Evolutionary conservation across 2,888 invertebrate genomes (phyloP).

Genomic region (Tetragonula carbonaria): DNA sequence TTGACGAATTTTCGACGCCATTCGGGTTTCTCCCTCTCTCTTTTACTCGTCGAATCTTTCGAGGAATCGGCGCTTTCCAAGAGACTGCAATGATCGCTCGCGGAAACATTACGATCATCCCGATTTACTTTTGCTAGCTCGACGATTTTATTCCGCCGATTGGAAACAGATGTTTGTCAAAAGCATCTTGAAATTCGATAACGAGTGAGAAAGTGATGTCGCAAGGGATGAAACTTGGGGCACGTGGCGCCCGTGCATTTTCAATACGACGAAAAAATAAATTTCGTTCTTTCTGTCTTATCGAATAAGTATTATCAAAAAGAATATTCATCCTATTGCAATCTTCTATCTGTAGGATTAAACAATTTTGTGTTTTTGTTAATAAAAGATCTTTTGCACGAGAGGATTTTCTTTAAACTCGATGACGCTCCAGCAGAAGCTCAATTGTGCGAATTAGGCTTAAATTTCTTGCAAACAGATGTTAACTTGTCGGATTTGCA

Average conservation of each 20-base stretch:
- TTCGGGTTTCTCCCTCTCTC: neutral
- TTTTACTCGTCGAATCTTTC: neutral
- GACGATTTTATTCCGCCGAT: neutral
- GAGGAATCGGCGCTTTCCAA: neutral
- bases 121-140: conserved; percentile 25
- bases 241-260: conserved; percentile 75
- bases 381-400: too few relatives aligned
- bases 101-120: conserved; percentile 7
- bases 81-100: neutral
- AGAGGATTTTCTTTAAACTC: too few relatives aligned
- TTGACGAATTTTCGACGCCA: neutral
- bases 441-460: too few relatives aligned
- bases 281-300: too few relatives aligned
- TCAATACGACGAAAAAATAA: too few relatives aligned
- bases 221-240: conserved; percentile 72
- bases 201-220: conserved; percentile 6
- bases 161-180: neutral
- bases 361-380: too few relatives aligned
- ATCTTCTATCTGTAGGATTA: too few relatives aligned
- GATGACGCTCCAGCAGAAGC: too few relatives aligned
- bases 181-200: neutral
- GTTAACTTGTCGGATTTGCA: too few relatives aligned
- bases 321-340: too few relatives aligned
- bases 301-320: too few relatives aligned
- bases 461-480: too few relatives aligned